Base-by-base conservation (phyloP, 2,113 vertebrate genomes). In the Empidonax alnorum region DNA sequence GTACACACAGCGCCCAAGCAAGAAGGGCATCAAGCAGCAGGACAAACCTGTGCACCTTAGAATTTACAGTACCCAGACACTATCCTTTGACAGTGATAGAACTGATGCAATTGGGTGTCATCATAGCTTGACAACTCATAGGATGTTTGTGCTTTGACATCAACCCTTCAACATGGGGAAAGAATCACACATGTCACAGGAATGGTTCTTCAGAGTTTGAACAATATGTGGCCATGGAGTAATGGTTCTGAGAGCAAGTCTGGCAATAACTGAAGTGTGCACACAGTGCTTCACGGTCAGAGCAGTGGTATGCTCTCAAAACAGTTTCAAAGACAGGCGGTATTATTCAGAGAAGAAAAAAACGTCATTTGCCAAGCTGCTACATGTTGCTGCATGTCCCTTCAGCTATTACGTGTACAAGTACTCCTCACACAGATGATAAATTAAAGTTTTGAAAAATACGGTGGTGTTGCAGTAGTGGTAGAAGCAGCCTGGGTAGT, bases 1-100 rank as follows among this genome's bases (percentile, higher is more conserved):
- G 56, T 22, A 58, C 27, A 58, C 0, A 0, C 33, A 84, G 17
- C 0, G 0, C 35, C 19, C 56, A 25, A 71, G 39, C 52, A 80
- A 83, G 52, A 55, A 56, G 10, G 42, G 30, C 55, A 39, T 10
- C n/a, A 41, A 84, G 47, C 41, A 86, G 68, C 71, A 71, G 63
- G 11, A 5, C 53, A 52, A n/a, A 62, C 39, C 31, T 10, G 4
- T 7, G 10, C 6, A 18, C 61, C 35, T 84, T 47, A 44, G 47
- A 73, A 69, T 28, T 85, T 74, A 28, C 0, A 67, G 16, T 5
- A n/a, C 11, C n/a, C 33, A 90, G 33, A 72, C 62, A 59, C 19
- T 30, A 30, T 5, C 49, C 39, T 50, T 71, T n/a, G 44, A 63
- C 27, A 76, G 10, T 1, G 3, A 75, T 42, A 27, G 59, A 74